Evolutionary conservation across 2,888 invertebrate genomes (phyloP), one percentile per base, ranked within the genome.

Genomic region (Amaurobius ferox): DNA sequence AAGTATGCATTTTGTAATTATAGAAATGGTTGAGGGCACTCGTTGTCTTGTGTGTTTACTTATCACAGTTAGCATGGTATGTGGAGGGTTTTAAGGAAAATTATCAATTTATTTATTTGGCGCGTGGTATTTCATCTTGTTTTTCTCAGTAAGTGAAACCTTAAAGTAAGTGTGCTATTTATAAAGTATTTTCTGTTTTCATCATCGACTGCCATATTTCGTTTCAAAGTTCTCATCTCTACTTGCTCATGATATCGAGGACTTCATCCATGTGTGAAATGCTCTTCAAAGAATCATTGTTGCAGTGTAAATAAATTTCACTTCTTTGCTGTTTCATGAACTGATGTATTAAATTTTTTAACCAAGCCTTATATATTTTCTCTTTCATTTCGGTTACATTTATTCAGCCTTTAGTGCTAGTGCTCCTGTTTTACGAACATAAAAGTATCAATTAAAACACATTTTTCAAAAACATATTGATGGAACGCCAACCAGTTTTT

Each of bases 341-440:
- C 80, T 70, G 48, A 71, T 67, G 71, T 66, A 85, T 77, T 85
- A 85, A 85, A 85, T 77, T 85, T 85, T 85, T 85, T 85, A 85
- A 66, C 28, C 77, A 85, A 85, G 68, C 32, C 35, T 32, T 19
- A 32, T 40, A 23, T 9, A 40, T 40, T 40, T 32, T 23, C 23
- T 68, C 32, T 28, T 26, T n/a, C 35, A 7, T 35, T 35, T 35
- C n/a, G n/a, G n/a, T n/a, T n/a, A n/a, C n/a, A n/a, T n/a, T n/a
- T n/a, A n/a, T n/a, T n/a, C n/a, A n/a, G n/a, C n/a, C n/a, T n/a
- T n/a, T n/a, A n/a, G n/a, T n/a, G n/a, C n/a, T n/a, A n/a, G n/a
- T n/a, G n/a, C n/a, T n/a, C n/a, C n/a, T n/a, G n/a, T n/a, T n/a
- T n/a, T n/a, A n/a, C n/a, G n/a, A n/a, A n/a, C n/a, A n/a, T n/a